phyloP scores from a whole-genome alignment of 64 coral and sea anemone species.

The Pocillopora damicornis region DNA sequence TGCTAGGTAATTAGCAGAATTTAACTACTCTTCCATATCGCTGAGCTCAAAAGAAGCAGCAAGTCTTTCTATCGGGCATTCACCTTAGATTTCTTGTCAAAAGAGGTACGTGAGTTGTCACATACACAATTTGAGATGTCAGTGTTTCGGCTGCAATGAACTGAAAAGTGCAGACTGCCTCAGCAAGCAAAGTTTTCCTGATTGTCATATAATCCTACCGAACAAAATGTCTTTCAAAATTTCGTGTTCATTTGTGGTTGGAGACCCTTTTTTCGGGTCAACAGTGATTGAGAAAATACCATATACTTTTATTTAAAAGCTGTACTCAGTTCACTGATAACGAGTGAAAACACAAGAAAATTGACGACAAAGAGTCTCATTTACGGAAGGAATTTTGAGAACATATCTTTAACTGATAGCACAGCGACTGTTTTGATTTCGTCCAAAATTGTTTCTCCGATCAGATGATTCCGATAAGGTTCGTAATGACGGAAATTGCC shows the following conservation, averaged over 20 bases:
- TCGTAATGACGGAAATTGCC: conserved; percentile 19
- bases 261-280: background rate
- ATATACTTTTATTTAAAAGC: conserved; percentile 5
- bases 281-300: background rate
- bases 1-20: conserved; percentile 1
- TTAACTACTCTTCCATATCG: conserved; percentile 25
- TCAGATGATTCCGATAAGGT: conserved; percentile 19
- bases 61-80: background rate
- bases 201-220: no score
- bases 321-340: conserved; percentile 25
- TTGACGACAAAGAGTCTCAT: conserved; percentile 30
- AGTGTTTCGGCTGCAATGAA: no score
- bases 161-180: no score
- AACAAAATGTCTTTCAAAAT: background rate
- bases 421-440: conserved; percentile 36
- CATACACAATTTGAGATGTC: no score
- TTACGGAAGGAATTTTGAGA: conserved; percentile 1
- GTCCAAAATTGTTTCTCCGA: conserved; percentile 8
- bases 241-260: background rate
- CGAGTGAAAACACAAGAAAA: background rate
- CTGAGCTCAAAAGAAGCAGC: background rate
- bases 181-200: no score
- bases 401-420: conserved; percentile 15
- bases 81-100: no score
- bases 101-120: no score